phyloP scores from a whole-genome alignment of 2,797 vertebrate genomes.

The Sebastes itinus region DNA sequence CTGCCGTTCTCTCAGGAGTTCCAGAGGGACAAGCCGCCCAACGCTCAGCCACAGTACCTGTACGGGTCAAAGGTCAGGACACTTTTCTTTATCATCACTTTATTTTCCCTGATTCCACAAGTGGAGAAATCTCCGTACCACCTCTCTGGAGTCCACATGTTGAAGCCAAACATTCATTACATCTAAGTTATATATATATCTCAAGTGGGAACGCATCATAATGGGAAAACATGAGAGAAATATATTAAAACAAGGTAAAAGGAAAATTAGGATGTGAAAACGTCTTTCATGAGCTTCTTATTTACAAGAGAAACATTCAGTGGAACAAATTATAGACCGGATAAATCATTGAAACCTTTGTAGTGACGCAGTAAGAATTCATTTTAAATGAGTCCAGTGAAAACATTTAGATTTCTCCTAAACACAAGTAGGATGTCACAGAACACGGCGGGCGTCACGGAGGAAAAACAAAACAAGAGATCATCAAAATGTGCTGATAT shows the following conservation, averaged over 20 bases:
- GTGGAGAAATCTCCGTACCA: neutral
- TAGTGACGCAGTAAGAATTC: too few species aligned
- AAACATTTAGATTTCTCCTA: too few species aligned
- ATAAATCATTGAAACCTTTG: too few species aligned
- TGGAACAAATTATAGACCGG: neutral
- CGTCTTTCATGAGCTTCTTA: neutral
- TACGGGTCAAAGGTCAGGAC: constrained; percentile 93
- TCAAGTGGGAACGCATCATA: neutral
- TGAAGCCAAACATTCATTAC: constrained; percentile 6
- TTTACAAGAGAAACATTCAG: constrained; percentile 7
- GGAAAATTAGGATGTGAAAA: neutral
- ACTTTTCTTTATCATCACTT: neutral
- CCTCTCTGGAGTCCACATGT: neutral
- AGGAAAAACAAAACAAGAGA: too few species aligned
- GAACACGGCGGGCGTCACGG: too few species aligned
- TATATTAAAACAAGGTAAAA: too few species aligned
- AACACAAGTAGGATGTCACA: too few species aligned
- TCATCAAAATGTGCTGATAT: too few species aligned
- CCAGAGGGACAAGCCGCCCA: constrained; percentile 97
- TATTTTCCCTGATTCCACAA: neutral
- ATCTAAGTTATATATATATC: neutral
- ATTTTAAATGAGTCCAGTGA: too few species aligned
- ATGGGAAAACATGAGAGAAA: neutral
- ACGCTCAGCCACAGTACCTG: constrained; percentile 96
- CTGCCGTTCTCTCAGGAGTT: constrained; percentile 98